phyloP scores from a whole-genome alignment of 2,888 invertebrate species.

The Habrosyne pyritoides region DNA sequence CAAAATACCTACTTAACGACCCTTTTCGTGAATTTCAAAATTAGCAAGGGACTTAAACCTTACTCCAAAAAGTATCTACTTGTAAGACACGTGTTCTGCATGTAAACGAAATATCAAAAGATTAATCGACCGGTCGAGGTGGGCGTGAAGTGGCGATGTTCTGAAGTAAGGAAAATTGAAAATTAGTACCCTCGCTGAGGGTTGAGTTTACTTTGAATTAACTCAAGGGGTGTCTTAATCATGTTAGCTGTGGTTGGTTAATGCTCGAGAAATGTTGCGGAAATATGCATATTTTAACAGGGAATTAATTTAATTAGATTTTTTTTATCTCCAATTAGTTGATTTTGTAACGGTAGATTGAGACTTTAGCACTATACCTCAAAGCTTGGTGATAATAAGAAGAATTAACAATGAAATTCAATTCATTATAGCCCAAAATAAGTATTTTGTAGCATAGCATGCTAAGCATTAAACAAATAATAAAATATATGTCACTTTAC shows the following conservation, averaged over 20 bases:
- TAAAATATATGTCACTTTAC: no score
- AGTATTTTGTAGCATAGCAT: no score
- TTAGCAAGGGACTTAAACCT: neutral
- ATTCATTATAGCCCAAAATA: no score
- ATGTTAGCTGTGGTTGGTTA: neutral
- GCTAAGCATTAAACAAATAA: no score
- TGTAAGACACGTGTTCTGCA: neutral
- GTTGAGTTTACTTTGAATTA: slow-evolving; percentile 1
- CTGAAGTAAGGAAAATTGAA: neutral
- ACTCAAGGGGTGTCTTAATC: neutral
- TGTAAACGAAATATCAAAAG: neutral
- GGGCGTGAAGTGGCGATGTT: neutral
- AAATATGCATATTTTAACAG: neutral
- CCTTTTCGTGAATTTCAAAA: neutral
- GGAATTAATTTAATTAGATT: neutral
- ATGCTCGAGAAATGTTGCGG: neutral
- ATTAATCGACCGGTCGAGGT: neutral
- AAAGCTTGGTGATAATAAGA: no score
- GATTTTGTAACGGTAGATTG: no score
- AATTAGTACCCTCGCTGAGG: neutral
- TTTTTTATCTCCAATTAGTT: no score
- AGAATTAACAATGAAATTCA: no score
- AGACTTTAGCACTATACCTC: no score
- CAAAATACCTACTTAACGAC: neutral
- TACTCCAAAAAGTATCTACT: neutral